Conservation (phyloP, 2,797 vertebrate genomes). For the Spatula clypeata region DNA sequence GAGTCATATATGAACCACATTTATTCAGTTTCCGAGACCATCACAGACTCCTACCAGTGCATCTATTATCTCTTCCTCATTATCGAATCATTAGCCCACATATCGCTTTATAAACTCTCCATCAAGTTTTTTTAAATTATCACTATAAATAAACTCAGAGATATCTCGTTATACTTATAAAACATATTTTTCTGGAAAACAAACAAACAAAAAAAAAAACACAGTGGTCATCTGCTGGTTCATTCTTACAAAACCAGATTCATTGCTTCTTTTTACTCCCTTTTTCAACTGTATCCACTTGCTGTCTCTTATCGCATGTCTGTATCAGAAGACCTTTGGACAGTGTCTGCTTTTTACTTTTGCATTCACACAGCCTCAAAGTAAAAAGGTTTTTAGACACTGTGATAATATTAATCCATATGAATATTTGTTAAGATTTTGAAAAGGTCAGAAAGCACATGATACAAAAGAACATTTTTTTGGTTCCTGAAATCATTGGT, state of each 20-base stretch:
- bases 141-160: neutral
- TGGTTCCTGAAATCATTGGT: neutral
- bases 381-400: neutral
- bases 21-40: neutral
- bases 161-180: neutral
- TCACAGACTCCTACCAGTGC: neutral
- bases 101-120: neutral
- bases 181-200: neutral
- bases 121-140: neutral
- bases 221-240: neutral
- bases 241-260: neutral
- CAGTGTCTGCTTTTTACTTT: neutral
- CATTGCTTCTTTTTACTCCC: neutral
- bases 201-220: no score
- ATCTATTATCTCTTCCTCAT: neutral
- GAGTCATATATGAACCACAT: neutral
- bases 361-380: neutral
- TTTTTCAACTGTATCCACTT: neutral
- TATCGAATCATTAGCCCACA: neutral
- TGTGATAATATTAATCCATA: neutral
- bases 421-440: constrained; percentile 32
- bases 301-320: neutral
- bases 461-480: neutral
- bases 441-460: constrained; percentile 43
- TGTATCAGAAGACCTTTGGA: neutral